Conservation (phyloP, 2,113 vertebrate genomes). For the Albula goreensis region DNA sequence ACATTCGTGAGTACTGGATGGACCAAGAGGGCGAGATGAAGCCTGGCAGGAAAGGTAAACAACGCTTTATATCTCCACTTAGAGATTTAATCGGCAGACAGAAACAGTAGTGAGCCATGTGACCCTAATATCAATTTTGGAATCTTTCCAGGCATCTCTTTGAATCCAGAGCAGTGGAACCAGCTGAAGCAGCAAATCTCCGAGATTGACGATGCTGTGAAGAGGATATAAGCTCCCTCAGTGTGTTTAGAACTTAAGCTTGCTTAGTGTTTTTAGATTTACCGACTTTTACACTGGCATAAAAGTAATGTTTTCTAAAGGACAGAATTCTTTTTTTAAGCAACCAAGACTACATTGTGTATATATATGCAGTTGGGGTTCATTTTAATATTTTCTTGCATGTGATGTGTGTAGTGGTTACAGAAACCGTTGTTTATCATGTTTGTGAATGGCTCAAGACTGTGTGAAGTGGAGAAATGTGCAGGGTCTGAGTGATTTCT, state of each 20-base stretch:
- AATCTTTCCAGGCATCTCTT: slow-evolving; percentile 68
- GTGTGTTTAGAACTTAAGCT: background rate
- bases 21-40: slow-evolving; percentile 81
- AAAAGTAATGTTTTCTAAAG: slow-evolving; percentile 14
- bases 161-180: slow-evolving; percentile 82
- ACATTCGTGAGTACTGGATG: slow-evolving; percentile 82
- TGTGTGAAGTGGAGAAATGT: background rate
- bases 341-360: slow-evolving; percentile 14
- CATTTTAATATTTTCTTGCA: slow-evolving; percentile 7
- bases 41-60: slow-evolving; percentile 80
- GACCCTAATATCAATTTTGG: background rate
- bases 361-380: background rate
- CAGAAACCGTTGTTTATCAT: slow-evolving; percentile 2
- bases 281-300: slow-evolving; percentile 17
- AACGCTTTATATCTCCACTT: background rate
- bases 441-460: slow-evolving; percentile 3
- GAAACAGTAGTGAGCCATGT: background rate
- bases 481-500: background rate
- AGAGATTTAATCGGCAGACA: background rate
- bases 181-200: slow-evolving; percentile 83
- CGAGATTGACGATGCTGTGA: slow-evolving; percentile 79
- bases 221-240: slow-evolving; percentile 64
- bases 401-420: background rate
- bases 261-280: slow-evolving; percentile 6
- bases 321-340: slow-evolving; percentile 14